phyloP scores from a whole-genome alignment of 1,140 invertebrate species.

The Rhopalosiphum padi region DNA sequence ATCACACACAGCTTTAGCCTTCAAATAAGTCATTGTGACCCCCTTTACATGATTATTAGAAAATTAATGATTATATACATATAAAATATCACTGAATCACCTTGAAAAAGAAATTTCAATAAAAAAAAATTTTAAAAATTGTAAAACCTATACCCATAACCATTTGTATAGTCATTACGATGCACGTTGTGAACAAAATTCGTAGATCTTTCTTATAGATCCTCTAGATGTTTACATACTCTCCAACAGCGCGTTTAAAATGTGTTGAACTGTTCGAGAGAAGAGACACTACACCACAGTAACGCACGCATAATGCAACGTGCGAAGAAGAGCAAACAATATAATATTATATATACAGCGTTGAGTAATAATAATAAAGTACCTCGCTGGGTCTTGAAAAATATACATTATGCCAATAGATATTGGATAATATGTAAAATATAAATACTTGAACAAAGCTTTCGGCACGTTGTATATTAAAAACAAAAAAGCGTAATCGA shows the following conservation, averaged over 20 bases:
- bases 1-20: background rate
- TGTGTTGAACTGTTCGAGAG: background rate
- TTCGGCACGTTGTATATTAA: background rate
- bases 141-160: background rate
- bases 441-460: background rate
- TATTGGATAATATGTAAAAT: background rate
- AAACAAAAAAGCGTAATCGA: background rate
- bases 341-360: background rate
- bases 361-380: constrained; percentile 22
- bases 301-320: background rate
- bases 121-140: background rate
- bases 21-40: constrained; percentile 2
- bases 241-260: background rate
- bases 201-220: background rate
- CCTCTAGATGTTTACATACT: background rate
- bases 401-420: background rate
- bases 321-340: constrained; percentile 2
- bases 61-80: background rate
- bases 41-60: constrained; percentile 2
- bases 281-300: background rate
- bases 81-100: background rate
- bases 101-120: constrained; percentile 18
- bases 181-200: too few species aligned
- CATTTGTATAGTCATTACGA: background rate
- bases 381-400: background rate